Evolutionary conservation across 1,140 invertebrate species (phyloP).

Genomic region (Zaprionus camerounensis): DNA sequence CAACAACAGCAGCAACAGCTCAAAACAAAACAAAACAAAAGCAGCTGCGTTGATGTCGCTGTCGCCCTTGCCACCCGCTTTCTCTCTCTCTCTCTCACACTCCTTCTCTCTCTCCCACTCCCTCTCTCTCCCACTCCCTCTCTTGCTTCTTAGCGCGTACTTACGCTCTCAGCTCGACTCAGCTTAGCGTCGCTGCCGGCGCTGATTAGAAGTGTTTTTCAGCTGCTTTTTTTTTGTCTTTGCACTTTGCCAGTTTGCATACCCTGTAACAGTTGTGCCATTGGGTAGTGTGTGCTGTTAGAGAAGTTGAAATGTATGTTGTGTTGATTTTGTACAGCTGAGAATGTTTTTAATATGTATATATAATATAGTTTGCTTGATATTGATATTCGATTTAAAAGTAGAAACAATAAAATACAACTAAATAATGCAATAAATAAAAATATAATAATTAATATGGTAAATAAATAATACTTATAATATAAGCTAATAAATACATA

Average conservation of each 20-base stretch:
- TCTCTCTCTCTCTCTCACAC: conserved; percentile 4
- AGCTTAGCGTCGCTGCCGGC: conserved; percentile 14
- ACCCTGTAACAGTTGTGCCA: background rate
- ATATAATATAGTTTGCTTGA: too few relatives aligned
- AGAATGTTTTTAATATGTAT: too few relatives aligned
- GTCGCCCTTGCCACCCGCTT: conserved; percentile 20
- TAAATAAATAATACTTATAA: too few relatives aligned
- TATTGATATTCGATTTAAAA: too few relatives aligned
- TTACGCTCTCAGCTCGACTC: conserved; percentile 8
- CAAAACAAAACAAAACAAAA: conserved; percentile 42
- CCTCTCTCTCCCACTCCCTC: background rate
- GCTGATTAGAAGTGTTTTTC: conserved; percentile 75
- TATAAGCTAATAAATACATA: too few relatives aligned
- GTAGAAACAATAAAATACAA: too few relatives aligned
- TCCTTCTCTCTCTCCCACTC: background rate
- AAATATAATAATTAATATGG: too few relatives aligned
- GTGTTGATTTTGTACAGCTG: too few relatives aligned
- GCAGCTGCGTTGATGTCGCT: conserved; percentile 12
- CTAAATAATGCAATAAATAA: too few relatives aligned
- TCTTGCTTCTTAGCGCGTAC: conserved; percentile 2
- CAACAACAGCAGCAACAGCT: conserved; percentile 12
- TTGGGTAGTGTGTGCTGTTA: background rate
- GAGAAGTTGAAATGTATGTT: background rate
- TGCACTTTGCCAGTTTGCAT: conserved; percentile 36
- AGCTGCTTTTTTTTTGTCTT: conserved; percentile 51